A percentile compares a stretch with the other conserved stretches of the same genome.
These are phyloP conservation scores for Panopea generosa DNA, from an alignment of 2,888 invertebrate genomes.

Conservation along the genomic window DNA sequence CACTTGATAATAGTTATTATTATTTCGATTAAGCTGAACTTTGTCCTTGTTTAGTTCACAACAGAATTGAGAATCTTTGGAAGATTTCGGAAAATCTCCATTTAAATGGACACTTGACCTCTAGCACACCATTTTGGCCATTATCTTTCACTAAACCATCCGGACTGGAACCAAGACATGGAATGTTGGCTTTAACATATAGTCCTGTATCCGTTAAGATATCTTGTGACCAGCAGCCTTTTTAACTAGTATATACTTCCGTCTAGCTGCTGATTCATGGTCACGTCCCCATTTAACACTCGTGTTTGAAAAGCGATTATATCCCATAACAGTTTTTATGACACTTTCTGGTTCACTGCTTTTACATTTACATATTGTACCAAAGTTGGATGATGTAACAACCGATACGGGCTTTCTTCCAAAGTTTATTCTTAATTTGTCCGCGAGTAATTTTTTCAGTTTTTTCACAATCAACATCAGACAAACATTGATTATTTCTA, in stretches of 20 bases:
- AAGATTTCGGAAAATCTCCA: neutral
- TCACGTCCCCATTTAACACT: conserved; percentile 23
- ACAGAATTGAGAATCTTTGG: conserved; percentile 11
- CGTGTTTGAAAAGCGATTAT: conserved; percentile 10
- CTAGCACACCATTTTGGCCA: conserved; percentile 11
- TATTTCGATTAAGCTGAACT: conserved; percentile 21
- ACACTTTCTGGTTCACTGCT: conserved; percentile 12
- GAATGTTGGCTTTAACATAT: conserved; percentile 9
- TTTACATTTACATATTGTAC: conserved; percentile 10
- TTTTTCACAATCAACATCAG: conserved; percentile 1
- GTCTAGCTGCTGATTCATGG: conserved; percentile 43
- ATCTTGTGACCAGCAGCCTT: neutral
- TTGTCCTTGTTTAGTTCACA: conserved; percentile 18
- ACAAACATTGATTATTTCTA: too few relatives aligned
- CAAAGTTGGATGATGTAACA: conserved; percentile 44
- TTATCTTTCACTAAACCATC: conserved; percentile 38
- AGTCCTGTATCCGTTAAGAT: conserved; percentile 18
- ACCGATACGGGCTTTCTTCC: conserved; percentile 8
- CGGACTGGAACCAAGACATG: conserved; percentile 38
- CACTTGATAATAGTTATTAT: conserved; percentile 33
- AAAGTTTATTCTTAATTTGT: conserved; percentile 21
- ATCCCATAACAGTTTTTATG: conserved; percentile 15
- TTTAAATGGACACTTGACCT: conserved; percentile 46
- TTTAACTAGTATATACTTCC: neutral
- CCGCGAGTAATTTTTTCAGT: conserved; percentile 25